Conservation (phyloP, 2,888 invertebrate genomes). For the Homarus gammarus region DNA sequence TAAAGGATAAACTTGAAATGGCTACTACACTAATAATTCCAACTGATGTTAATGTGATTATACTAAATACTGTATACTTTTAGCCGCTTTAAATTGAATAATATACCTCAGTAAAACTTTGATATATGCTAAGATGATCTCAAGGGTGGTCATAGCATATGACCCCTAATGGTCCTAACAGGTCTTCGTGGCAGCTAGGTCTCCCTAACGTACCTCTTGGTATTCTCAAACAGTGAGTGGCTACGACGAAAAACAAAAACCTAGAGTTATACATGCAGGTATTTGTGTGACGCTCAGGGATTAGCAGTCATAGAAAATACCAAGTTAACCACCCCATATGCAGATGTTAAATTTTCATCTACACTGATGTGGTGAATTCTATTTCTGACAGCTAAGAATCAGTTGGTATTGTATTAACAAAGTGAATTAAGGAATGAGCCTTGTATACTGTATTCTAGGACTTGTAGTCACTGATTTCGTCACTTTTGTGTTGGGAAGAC, state of each 20-base stretch:
- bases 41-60: neutral
- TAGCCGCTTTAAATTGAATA: neutral
- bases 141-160: constrained; percentile 55
- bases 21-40: neutral
- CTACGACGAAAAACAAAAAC: constrained; percentile 73
- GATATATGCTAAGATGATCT: constrained; percentile 59
- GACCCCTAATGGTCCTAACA: constrained; percentile 67
- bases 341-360: neutral
- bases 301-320: constrained; percentile 50
- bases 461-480: constrained; percentile 47
- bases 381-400: neutral
- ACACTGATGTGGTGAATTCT: constrained; percentile 8
- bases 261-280: constrained; percentile 74
- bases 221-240: constrained; percentile 73
- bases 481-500: constrained; percentile 46
- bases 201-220: constrained; percentile 73
- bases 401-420: constrained; percentile 7
- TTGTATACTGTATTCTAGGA: constrained; percentile 24
- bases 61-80: neutral
- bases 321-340: constrained; percentile 1
- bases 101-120: neutral
- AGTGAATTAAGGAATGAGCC: constrained; percentile 18
- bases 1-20: neutral
- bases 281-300: constrained; percentile 60
- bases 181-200: constrained; percentile 69